Evolutionary conservation across 2,113 vertebrate species (phyloP), one percentile per base, ranked within the genome.

Genomic region (Caranx ignobilis): DNA sequence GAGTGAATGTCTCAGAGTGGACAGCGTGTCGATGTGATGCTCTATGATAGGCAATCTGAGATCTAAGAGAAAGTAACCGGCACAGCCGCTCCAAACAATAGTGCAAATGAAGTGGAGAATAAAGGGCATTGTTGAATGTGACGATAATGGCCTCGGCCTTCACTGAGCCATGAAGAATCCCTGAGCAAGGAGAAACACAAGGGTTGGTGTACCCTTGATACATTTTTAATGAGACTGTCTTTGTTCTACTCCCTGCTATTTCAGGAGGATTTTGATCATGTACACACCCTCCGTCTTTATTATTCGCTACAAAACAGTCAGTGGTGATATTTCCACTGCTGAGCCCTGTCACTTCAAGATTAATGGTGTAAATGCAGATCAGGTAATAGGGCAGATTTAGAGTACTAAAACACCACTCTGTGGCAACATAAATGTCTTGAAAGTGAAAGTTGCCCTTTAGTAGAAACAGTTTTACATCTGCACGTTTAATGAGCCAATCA

Each of bases 161-260:
- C 26, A 26, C 26, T 26, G 26, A 83, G 79, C 79, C 76, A 66
- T 43, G 60, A 64, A 83, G 87, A 83, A 88, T 81, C 77, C 80
- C 87, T 86, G 80, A 83, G 80, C 73, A 75, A 76, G 80, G 80
- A 80, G 80, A 88, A 86, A 83, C 73, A 75, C 64, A 72, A 63
- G 70, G 77, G 52, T 77, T 76, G 73, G 72, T 86, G 39, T 83
- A 83, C 73, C 83, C 87, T 83, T 86, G 77, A 88, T 88, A 75
- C 73, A 88, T 86, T 83, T 86, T 88, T 88, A 86, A 88, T 86
- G 87, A 86, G 87, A 86, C 72, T 52, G 77, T 71, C 74, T 86
- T 86, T 83, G 83, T 83, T 83, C 69, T 31, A 26, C 80, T 74
- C 68, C 19, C 59, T 77, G 77, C 80, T 88, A 88, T 83, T 88